Evolutionary conservation across 1,140 invertebrate species (phyloP), one percentile per base, ranked within the genome.

Genomic region (Tetramorium parvispinum): DNA sequence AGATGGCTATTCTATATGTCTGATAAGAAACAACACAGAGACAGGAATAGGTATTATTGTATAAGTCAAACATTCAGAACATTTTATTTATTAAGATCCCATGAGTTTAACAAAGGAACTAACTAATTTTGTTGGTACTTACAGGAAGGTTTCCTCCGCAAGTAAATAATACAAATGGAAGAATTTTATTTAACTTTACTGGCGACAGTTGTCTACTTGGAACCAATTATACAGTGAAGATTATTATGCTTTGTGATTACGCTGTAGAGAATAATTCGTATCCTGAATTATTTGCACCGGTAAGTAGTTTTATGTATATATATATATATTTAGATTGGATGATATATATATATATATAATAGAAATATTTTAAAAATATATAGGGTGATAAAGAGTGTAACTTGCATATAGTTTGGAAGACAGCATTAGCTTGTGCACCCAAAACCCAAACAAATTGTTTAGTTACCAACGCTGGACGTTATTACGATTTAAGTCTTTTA

Each of bases 171-270:
- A 61, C 66, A 81, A 16, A 59, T 81, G 92, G 92, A 21, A 83
- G 65, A 61, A 90, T 93, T 37, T 57, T 79, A 21, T 95, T 93
- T 87, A 75, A 71, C 24, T 95, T 94, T 65, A 88, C 63, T 65
- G 94, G 94, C 13, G 93, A 93, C 57, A 4, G 70, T 40, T 94
- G 93, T 78, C 87, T 82, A 46, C 4, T 40, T 16, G 68, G 87
- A 57, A 43, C 16, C 3, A 91, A 87, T 53, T 94, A 94, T 87
- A 90, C 63, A 24, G 88, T 92, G 13, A 75, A 87, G 53, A 88
- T 95, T 59, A 75, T 88, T 61, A 93, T 95, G 92, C 82, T 87
- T 21, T 95, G 94, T 86, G 92, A 94, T 89, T 94, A 91, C 24
- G 3, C 21, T 10, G 76, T 61, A 51, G 85, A 16, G n/a, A 59